Base-by-base conservation (phyloP, 2,888 invertebrate genomes). In the Agrotis ipsilon region DNA sequence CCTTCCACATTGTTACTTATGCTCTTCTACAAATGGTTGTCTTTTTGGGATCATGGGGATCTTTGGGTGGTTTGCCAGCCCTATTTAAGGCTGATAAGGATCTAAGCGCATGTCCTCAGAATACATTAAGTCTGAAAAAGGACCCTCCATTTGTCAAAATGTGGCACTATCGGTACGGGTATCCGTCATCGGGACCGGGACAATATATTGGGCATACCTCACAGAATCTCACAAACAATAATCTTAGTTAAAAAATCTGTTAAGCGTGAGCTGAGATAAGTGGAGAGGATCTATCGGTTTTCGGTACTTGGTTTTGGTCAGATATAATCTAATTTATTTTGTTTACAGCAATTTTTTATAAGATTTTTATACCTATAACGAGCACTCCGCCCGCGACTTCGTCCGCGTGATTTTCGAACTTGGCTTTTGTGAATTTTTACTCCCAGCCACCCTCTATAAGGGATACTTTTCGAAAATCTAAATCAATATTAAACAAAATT, bases 111-210 rank as follows among this genome's bases (percentile, higher is more conserved):
- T 84, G 90, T 88, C 88, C 82, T 87, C 81, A 79, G 81, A 88
- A 88, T 88, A 90, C 90, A 91, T 92, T 92, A 91, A 91, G 90
- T 86, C 90, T 90, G 90, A 92, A 92, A 92, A 93, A 93, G 92
- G 94, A 90, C 91, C 91, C 76, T 78, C 93, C 90, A 96, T 96
- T 96, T 95, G 94, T 96, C 96, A 96, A 94, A 95, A 91, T 86
- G 87, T 92, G 94, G 92, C 92, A 91, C 90, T 94, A 96, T 96
- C 95, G 81, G 88, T 82, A 87, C 83, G 85, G 88, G 91, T 90
- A 95, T 95, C 95, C 95, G 94, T 95, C 95, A 96, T 95, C 94
- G 91, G 90, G 82, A 76, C 88, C 78, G 82, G 82, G 87, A 89
- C 93, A 88, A 94, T 94, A 92, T 93, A 94, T 94, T 91, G 92